phyloP scores from a whole-genome alignment of 2,888 invertebrate species.

The Trachelus iudaicus region DNA sequence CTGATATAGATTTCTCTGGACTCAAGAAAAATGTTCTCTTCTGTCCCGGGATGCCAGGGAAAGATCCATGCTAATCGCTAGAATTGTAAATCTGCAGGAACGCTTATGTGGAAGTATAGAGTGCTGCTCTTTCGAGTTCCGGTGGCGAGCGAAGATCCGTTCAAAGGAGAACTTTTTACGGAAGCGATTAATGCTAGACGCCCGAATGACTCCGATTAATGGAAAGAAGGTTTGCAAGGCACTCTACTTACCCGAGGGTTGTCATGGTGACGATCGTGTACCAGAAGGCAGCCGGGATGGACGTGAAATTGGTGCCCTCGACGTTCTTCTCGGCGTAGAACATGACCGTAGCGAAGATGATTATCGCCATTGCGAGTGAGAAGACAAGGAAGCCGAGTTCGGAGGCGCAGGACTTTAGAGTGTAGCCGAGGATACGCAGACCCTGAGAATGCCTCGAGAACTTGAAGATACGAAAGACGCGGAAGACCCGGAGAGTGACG shows the following conservation, averaged over 20 bases:
- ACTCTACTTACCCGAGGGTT: conserved; percentile 91
- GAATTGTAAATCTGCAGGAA: background rate
- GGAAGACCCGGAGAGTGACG: conserved; percentile 97
- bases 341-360: conserved; percentile 99
- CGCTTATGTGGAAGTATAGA: too few species aligned
- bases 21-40: conserved; percentile 38
- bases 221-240: background rate
- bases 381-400: conserved; percentile 99
- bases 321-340: conserved; percentile 99
- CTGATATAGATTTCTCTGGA: conserved; percentile 51
- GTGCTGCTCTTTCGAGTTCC: background rate
- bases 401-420: conserved; percentile 98
- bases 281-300: conserved; percentile 99
- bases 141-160: background rate
- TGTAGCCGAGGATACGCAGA: conserved; percentile 97
- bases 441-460: conserved; percentile 99
- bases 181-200: background rate
- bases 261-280: conserved; percentile 99
- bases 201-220: conserved; percentile 2
- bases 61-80: background rate
- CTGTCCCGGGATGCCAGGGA: background rate
- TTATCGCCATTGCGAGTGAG: conserved; percentile 99
- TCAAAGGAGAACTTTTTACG: background rate
- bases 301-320: conserved; percentile 95
- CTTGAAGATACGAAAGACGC: conserved; percentile 99